Conservation (phyloP, 2,888 invertebrate species). For the Tenthredo amoena region DNA sequence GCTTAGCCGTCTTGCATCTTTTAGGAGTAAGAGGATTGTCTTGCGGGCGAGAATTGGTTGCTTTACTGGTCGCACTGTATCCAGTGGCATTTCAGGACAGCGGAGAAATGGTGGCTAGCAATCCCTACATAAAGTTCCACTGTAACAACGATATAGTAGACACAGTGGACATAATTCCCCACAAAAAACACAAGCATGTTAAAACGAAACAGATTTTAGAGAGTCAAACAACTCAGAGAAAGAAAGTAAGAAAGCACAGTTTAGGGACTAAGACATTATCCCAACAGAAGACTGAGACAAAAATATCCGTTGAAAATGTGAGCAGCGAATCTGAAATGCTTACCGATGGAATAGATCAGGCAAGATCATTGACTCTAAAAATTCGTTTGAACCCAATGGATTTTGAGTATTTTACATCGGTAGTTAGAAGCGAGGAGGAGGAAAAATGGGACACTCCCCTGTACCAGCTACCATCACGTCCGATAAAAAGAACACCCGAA, state of each 20-base stretch:
- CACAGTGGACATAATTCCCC: conserved; percentile 70
- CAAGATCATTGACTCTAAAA: conserved; percentile 80
- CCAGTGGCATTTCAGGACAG: conserved; percentile 66
- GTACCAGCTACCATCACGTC: conserved; percentile 76
- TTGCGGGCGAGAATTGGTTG: conserved; percentile 82
- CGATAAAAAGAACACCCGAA: conserved; percentile 79
- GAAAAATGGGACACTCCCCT: conserved; percentile 76
- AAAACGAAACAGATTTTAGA: conserved; percentile 59
- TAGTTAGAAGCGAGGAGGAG: conserved; percentile 78
- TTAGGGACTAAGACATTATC: conserved; percentile 54
- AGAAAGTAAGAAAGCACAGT: conserved; percentile 54
- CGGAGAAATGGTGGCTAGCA: conserved; percentile 56
- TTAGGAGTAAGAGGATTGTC: conserved; percentile 82
- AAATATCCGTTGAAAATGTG: conserved; percentile 56
- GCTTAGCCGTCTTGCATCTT: conserved; percentile 81
- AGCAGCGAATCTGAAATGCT: conserved; percentile 74
- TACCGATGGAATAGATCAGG: conserved; percentile 79
- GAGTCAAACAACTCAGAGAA: conserved; percentile 46
- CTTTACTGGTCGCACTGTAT: conserved; percentile 82
- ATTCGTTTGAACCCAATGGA: conserved; percentile 82
- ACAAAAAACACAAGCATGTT: conserved; percentile 65
- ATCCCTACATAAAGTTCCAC: conserved; percentile 70
- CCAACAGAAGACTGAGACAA: conserved; percentile 56
- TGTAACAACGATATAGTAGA: conserved; percentile 72
- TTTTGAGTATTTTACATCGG: conserved; percentile 82